Evolutionary conservation across 2,888 invertebrate species (phyloP), one percentile per base, ranked within the genome.

Genomic region (Pammene fasciana): DNA sequence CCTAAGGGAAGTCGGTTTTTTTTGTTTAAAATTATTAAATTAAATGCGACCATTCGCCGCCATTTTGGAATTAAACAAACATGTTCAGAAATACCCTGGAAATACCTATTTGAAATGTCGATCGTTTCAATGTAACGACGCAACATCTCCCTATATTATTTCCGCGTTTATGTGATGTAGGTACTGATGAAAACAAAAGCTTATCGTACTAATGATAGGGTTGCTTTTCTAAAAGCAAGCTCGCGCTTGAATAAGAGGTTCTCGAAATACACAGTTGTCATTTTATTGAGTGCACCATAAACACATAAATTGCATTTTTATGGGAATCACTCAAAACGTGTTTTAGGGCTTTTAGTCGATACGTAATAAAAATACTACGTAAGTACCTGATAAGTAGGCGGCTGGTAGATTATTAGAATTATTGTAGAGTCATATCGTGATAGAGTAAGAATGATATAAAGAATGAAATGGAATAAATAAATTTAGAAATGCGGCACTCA

Each of bases 281-380:
- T 52, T 52, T 13, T 52, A 52, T 26, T 52, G 11, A 9, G 26
- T 11, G 52, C 52, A 13, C 11, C 26, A 50, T 50, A 50, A 50
- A 18, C 4, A 50, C 26, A 26, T 14, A 46, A 52, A 1, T 2
- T 26, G 26, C 13, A 1, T 26, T 26, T 52, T 52, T 52, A 52
- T 52, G 26, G 26, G 26, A 13, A 13, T 52, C 26, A 13, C 52
- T 52, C 8, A 52, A 52, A 52, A 18, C 26, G 11, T 6, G 52
- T 52, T 26, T 26, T 26, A 52, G 52, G 13, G 52, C 48, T 26
- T 50, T 13, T 26, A 52, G 52, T 26, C 26, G 52, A 52, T 52
- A 26, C 50, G 46, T 46, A 8, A 9, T 38, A 38, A 9, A 26
- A 26, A 26, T 1, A 26, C 26, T 26, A 26, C 26, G 2, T 26